These are phyloP conservation scores for Myrmecophaga tridactyla DNA, from an alignment of 2,113 vertebrate species.

Conservation along the genomic window DNA sequence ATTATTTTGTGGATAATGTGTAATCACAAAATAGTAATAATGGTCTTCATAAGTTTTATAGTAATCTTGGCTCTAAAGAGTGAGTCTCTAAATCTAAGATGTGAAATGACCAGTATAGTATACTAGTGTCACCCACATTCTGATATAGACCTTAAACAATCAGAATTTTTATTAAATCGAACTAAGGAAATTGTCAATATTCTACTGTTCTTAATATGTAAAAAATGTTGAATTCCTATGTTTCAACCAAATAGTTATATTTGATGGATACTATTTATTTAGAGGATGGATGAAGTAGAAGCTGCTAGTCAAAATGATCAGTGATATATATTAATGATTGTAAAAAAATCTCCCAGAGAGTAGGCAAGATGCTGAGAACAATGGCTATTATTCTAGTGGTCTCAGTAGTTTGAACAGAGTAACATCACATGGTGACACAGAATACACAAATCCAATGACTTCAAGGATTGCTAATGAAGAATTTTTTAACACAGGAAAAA, in stretches of 20 bases:
- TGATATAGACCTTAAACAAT: neutral
- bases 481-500: neutral
- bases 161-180: neutral
- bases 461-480: neutral
- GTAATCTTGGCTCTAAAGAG: neutral
- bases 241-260: neutral
- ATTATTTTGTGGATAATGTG: neutral
- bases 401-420: neutral
- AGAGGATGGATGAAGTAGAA: neutral
- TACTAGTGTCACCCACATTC: neutral
- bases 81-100: neutral
- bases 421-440: neutral
- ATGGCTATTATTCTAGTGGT: neutral
- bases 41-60: neutral
- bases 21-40: neutral
- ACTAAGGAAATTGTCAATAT: neutral
- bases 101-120: neutral
- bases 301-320: neutral
- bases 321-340: neutral
- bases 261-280: neutral
- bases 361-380: neutral
- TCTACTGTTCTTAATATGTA: neutral
- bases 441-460: neutral
- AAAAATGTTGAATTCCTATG: neutral
- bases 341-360: neutral